A percentile compares a stretch with the other conserved stretches of the same genome.
These are phyloP conservation scores for Nemoura dubitans DNA, from an alignment of 2,888 invertebrate species.

Conservation along the genomic window DNA sequence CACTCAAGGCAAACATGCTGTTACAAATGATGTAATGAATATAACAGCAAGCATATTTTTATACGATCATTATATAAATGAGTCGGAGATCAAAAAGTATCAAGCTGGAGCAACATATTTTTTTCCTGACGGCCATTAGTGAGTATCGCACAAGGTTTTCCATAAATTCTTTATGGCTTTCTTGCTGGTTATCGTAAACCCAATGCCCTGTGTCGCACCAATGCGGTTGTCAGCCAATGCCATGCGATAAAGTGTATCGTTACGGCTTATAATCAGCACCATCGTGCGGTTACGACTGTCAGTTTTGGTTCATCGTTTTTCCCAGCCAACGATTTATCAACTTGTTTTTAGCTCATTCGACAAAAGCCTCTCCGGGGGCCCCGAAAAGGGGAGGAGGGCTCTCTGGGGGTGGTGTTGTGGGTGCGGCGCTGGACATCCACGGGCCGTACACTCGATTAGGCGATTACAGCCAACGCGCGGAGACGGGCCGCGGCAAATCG, in stretches of 20 bases:
- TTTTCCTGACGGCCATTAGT: neutral
- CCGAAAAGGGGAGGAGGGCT: neutral
- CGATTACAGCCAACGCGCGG: conserved; percentile 29
- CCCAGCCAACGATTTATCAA: conserved; percentile 37
- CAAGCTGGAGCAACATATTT: neutral
- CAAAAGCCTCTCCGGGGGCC: conserved; percentile 29
- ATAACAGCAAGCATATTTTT: neutral
- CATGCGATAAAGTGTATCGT: conserved; percentile 1
- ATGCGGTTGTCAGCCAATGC: neutral
- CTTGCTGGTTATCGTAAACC: neutral
- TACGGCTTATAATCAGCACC: conserved; percentile 19
- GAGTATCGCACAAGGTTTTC: neutral
- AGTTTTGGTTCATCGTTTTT: conserved; percentile 33
- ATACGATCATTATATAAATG: neutral
- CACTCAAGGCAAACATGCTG: neutral
- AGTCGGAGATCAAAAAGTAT: neutral
- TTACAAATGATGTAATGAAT: neutral
- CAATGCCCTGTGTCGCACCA: neutral
- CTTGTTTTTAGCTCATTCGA: conserved; percentile 35
- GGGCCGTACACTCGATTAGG: conserved; percentile 34
- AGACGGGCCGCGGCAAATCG: neutral
- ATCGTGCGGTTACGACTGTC: conserved; percentile 35
- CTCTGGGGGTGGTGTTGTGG: conserved; percentile 13
- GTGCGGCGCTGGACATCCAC: neutral
- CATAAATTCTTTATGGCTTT: neutral